Conservation (phyloP, 37 sponge, comb jelly and placozoan genomes). For the Corticium candelabrum region DNA sequence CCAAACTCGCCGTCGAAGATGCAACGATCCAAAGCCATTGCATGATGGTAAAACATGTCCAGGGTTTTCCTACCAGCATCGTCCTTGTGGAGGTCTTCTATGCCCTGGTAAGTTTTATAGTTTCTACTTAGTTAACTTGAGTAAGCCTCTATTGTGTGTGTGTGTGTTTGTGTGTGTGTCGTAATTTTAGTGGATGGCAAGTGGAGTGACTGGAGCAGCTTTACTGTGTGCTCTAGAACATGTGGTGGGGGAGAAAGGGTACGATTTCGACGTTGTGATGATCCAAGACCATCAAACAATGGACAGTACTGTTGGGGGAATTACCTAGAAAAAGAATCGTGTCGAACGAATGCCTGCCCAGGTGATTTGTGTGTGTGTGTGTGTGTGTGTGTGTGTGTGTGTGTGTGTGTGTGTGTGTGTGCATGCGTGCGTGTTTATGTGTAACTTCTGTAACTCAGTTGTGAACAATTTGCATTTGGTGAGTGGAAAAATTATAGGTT, state of each 20-base stretch:
- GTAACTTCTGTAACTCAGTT: background rate
- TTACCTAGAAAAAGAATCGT: background rate
- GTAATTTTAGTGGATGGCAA: background rate
- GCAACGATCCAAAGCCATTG: too few species aligned
- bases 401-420: conserved; percentile 10
- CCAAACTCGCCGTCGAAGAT: too few species aligned
- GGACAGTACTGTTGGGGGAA: background rate
- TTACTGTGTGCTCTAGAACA: background rate
- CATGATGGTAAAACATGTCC: too few species aligned
- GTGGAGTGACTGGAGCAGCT: background rate
- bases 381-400: conserved; percentile 6
- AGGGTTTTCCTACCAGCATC: too few species aligned
- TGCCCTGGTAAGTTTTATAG: too few species aligned
- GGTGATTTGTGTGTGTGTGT: background rate
- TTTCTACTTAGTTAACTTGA: too few species aligned
- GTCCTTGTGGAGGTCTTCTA: too few species aligned
- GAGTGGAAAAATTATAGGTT: too few species aligned
- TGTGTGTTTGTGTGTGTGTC: too few species aligned
- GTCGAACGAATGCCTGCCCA: background rate
- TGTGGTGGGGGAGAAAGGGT: background rate
- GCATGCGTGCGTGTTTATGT: background rate
- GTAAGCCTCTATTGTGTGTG: too few species aligned
- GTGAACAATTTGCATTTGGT: too few species aligned
- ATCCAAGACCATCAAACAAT: too few species aligned
- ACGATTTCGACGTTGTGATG: background rate